Evolutionary conservation across 2,797 vertebrate genomes (phyloP), one percentile per base, ranked within the genome.

Genomic region (Platyrinchus mystaceus): DNA sequence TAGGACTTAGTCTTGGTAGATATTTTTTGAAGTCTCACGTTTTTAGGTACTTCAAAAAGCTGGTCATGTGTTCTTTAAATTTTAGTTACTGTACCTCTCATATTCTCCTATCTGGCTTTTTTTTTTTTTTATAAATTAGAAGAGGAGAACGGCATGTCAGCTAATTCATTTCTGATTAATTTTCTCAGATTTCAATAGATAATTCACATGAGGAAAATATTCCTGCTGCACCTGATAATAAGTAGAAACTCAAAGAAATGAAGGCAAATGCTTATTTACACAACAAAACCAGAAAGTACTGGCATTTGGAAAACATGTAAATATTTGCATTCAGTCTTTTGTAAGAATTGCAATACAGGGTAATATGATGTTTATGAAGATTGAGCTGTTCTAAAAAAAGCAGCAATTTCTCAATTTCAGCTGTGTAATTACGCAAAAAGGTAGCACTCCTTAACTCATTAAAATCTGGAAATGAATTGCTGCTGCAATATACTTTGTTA

Each of bases 291-390:
- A 88, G 59, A 84, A 84, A 87, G 16, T 47, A 79, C 4, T 44
- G 43, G 36, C 36, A 53, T 94, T 93, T 86, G 74, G 27, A 90
- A 96, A 88, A 55, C 63, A 73, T 26, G 19, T 63, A 93, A 94
- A 94, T 95, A 89, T 94, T 96, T 95, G 14, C 50, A 52, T 86
- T 84, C 52, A 30, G 26, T 76, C 59, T 91, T 89, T 86, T 82
- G 34, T 79, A 43, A 87, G 74, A 94, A 37, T 17, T 59, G 66
- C 55, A 88, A 44, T 86, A 63, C 37, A n/a, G 34, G 3, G 4
- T 78, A 88, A 94, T 69, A 44, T 88, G 73, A 76, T 55, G 60
- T 89, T 88, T 89, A 78, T 60, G n/a, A 81, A 73, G 32, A 73
- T 43, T 3, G 2, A 82, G 41, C 36, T 76, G 24, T 37, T 41